Conservation (phyloP, 2,113 vertebrate genomes). For the Electrona antarctica region DNA sequence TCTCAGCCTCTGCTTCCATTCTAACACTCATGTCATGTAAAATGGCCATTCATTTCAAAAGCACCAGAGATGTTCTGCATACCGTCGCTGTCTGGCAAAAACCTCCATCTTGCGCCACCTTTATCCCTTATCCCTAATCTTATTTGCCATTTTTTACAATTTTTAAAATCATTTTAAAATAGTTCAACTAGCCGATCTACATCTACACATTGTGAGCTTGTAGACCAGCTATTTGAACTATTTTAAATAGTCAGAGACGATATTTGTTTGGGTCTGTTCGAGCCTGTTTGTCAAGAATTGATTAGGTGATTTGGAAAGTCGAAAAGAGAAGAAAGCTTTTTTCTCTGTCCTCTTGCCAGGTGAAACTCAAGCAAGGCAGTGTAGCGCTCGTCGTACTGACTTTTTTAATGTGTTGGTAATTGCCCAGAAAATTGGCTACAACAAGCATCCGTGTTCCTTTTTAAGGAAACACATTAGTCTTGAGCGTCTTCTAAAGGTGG, state of each 20-base stretch:
- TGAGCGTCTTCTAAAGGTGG: neutral
- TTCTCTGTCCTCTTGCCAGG: neutral
- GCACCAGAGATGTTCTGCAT: conserved; percentile 31
- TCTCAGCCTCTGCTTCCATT: conserved; percentile 32
- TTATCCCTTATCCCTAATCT: too few species aligned
- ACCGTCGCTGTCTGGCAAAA: too few species aligned
- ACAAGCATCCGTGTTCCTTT: conserved; percentile 6
- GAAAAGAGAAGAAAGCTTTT: conserved; percentile 24
- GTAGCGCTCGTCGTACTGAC: neutral
- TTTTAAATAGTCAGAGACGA: too few species aligned
- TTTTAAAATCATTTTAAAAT: too few species aligned
- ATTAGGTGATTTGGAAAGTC: conserved; percentile 37
- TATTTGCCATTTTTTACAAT: too few species aligned
- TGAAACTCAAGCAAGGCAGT: neutral
- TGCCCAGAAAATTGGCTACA: neutral
- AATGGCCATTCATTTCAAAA: conserved; percentile 46
- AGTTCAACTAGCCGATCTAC: too few species aligned
- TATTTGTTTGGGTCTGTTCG: conserved; percentile 31
- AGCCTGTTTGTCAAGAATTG: conserved; percentile 19
- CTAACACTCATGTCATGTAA: conserved; percentile 49
- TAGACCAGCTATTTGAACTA: too few species aligned
- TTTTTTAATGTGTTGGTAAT: conserved; percentile 8
- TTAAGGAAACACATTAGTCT: conserved; percentile 17
- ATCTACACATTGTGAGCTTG: too few species aligned
- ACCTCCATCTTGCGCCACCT: too few species aligned